Base-by-base conservation (phyloP, 1,140 invertebrate genomes). In the Pseudachorutes palmiensis region DNA sequence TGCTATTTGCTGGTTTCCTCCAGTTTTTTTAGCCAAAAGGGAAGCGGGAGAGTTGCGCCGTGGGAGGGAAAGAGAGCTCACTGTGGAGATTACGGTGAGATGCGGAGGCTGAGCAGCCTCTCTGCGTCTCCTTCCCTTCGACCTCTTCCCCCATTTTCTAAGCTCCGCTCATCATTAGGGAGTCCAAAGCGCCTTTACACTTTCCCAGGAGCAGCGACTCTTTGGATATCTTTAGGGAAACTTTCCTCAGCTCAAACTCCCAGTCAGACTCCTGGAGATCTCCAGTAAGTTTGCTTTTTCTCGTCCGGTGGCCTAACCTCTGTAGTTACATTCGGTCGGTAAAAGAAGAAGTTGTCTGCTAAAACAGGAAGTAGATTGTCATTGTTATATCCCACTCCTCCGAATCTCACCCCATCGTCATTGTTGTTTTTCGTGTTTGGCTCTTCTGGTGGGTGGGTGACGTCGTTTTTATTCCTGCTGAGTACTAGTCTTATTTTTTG, bases 91-190 rank as follows among this genome's bases (percentile, higher is more conserved):
- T 41, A 9, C 51, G 19, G 36, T 14, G 24, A 55, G 24, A 24
- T 55, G 12, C 51, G 51, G 51, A 55, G 51, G 51, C 51, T 55
- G 51, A 16, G 51, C 36, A 45, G 36, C 36, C 51, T 55, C 51
- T 55, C 51, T 24, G 24, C 51, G 24, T 55, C 51, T 55, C 24
- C 51, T 55, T 55, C 51, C 51, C 24, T 55, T 55, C 51, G 51
- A 55, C 51, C 51, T 55, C 24, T 55, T 55, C 51, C 24, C 24
- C 51, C 24, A 12, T 55, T 26, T 24, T 55, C 51, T 24, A 9
- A 41, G 5, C 19, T 41, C 19, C 19, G 19, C 19, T n/a, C n/a
- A n/a, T n/a, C n/a, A n/a, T n/a, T n/a, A n/a, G n/a, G n/a, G n/a
- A 41, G 36, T 41, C 36, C 36, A 19, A 41, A 19, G 19, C 19